Evolutionary conservation across 2,113 vertebrate genomes (phyloP).

Genomic region (Pungitius pungitius): DNA sequence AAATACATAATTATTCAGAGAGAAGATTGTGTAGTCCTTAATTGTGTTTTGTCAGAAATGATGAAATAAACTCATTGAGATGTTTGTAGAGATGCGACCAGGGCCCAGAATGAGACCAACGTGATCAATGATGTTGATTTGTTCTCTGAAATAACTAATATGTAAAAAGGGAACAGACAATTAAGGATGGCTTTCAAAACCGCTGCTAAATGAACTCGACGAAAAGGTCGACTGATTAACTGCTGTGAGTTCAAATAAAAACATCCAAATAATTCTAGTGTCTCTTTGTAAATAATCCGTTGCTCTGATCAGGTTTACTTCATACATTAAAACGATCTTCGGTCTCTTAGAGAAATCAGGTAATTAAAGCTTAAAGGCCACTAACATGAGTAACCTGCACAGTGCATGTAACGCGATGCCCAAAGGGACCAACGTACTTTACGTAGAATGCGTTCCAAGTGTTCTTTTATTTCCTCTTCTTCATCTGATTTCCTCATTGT

Average conservation of each 20-base stretch:
- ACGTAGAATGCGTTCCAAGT: not conserved
- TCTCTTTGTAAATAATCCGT: not conserved
- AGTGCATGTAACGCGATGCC: not conserved
- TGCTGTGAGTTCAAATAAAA: not conserved
- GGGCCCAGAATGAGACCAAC: not conserved
- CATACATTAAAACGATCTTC: not conserved
- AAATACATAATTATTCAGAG: not conserved
- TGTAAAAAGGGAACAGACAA: not conserved
- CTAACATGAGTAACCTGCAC: not conserved
- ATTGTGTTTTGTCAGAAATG: not conserved
- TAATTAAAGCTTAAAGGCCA: not conserved
- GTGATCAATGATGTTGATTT: not conserved
- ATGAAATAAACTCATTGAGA: not conserved
- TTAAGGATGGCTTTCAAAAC: not conserved
- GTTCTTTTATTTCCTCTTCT: not conserved
- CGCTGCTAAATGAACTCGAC: not conserved
- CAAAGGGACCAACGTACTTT: not conserved
- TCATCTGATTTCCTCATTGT: constrained; percentile 1
- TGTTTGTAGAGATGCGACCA: constrained; percentile 16
- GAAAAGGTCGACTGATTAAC: not conserved
- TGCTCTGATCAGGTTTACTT: not conserved
- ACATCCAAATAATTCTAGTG: not conserved
- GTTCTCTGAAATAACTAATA: constrained; percentile 13
- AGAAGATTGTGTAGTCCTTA: not conserved
- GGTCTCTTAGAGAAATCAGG: not conserved